Evolutionary conservation across 2,113 vertebrate species (phyloP).

Genomic region (Pungitius pungitius): DNA sequence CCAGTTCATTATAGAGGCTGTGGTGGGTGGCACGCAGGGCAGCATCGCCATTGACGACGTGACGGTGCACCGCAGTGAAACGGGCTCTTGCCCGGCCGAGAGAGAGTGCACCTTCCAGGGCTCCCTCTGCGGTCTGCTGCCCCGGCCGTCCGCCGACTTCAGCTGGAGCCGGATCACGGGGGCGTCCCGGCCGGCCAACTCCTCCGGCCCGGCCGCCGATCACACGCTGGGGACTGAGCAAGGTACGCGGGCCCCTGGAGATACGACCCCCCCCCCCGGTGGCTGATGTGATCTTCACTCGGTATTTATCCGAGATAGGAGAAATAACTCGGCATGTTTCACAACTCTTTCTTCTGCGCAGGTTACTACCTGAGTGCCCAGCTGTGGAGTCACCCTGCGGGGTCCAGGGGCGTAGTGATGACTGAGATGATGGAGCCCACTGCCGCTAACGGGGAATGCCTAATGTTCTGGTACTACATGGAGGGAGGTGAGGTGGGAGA

Average conservation of each 20-base stretch:
- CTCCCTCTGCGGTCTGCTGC: constrained; percentile 77
- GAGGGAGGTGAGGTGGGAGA: constrained; percentile 69
- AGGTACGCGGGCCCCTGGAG: constrained; percentile 52
- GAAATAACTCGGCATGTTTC: neutral
- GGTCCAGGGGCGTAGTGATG: constrained; percentile 53
- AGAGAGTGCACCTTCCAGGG: constrained; percentile 82
- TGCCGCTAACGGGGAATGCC: constrained; percentile 70
- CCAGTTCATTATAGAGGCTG: constrained; percentile 81
- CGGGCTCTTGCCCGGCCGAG: constrained; percentile 76
- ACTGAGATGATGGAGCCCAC: constrained; percentile 68
- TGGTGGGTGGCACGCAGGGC: constrained; percentile 64
- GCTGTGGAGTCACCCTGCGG: constrained; percentile 65
- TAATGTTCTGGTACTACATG: constrained; percentile 84
- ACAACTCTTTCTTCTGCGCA: constrained; percentile 22
- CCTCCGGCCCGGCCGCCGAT: constrained; percentile 70
- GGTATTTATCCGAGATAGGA: neutral
- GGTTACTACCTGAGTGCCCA: constrained; percentile 81
- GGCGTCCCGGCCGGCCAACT: constrained; percentile 48
- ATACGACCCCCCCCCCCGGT: neutral
- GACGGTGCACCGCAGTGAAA: constrained; percentile 48
- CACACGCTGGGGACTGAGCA: constrained; percentile 80
- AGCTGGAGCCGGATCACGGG: constrained; percentile 74
- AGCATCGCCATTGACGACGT: constrained; percentile 78
- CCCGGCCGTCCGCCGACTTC: constrained; percentile 50
- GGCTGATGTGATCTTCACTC: neutral